Evolutionary conservation across 2,797 vertebrate genomes (phyloP), one percentile per base, ranked within the genome.

Genomic region (Centroberyx gerrardi): DNA sequence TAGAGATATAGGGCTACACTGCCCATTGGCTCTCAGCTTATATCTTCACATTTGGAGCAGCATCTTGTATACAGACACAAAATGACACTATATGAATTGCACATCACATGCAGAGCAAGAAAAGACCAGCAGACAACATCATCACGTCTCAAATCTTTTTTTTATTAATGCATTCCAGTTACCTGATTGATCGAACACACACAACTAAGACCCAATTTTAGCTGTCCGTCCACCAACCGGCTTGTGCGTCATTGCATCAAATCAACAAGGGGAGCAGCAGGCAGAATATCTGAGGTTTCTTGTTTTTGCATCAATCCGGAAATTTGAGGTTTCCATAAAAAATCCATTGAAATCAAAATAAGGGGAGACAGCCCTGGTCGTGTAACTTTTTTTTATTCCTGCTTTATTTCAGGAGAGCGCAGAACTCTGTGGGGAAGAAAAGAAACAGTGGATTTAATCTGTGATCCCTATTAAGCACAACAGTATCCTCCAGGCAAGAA

Each of bases 351-450:
- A 28, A 70, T 84, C 17, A 72, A 62, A 67, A 65, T 0, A 53
- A 63, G 71, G 79, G 55, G 54, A 62, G 44, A 70, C 14, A 56
- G 76, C 55, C 51, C 0, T 8, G n/a, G 55, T 46, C 52, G 7
- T 10, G 8, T 3, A 13, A 22, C 36, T 31, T 48, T 70, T 46
- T 3, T 53, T 65, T 6, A 78, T 46, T 2, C 46, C 63, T 6
- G 78, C 51, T 84, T 88, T 76, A 92, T 69, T 94, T 92, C 75
- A 94, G 86, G 56, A 93, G 91, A 53, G 84, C 72, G 46, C 87
- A 92, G 87, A 94, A 95, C 85, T 93, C 93, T 94, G 90, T n/a
- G 44, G 66, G 4, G 48, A 42, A 70, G 81, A 42, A 66, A 22
- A 75, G 15, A 65, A 53, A 66, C 1, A 64, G 40, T 33, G 18